Evolutionary conservation across 2,888 invertebrate species (phyloP).

Genomic region (Temnothorax unifasciatus): DNA sequence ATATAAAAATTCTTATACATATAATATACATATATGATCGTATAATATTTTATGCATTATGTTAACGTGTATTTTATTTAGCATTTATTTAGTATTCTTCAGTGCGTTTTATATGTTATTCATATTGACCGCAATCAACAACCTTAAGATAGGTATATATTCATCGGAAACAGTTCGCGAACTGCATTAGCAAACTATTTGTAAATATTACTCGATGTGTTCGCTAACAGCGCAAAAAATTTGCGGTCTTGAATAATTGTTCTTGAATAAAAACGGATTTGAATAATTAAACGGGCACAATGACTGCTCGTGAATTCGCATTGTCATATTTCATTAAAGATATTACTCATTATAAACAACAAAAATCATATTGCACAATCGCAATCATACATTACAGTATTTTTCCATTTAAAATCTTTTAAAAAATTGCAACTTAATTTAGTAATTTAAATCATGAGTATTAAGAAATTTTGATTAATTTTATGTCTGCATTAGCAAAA

Average conservation of each 20-base stretch:
- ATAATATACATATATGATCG: neutral
- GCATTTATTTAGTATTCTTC: neutral
- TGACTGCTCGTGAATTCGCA: neutral
- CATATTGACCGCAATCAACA: neutral
- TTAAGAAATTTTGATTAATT: constrained; percentile 11
- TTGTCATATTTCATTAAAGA: constrained; percentile 14
- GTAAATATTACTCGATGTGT: too few species aligned
- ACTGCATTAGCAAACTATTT: too few species aligned
- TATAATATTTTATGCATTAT: neutral
- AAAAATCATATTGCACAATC: neutral
- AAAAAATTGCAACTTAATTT: neutral
- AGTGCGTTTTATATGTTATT: neutral
- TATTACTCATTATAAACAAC: neutral
- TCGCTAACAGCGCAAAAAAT: too few species aligned
- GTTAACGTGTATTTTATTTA: neutral
- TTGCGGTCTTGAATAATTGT: too few species aligned
- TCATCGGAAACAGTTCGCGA: too few species aligned
- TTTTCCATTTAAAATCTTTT: neutral
- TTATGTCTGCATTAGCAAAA: neutral
- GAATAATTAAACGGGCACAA: constrained; percentile 4
- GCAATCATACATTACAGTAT: neutral
- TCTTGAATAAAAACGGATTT: neutral
- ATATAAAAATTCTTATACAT: neutral
- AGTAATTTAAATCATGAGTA: neutral
- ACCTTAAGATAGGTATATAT: neutral